Percentiles rank a stretch among this genome's conserved stretches.
Evolutionary conservation across 2,113 vertebrate species (phyloP).

Genomic region (Gracilinanus agilis): DNA sequence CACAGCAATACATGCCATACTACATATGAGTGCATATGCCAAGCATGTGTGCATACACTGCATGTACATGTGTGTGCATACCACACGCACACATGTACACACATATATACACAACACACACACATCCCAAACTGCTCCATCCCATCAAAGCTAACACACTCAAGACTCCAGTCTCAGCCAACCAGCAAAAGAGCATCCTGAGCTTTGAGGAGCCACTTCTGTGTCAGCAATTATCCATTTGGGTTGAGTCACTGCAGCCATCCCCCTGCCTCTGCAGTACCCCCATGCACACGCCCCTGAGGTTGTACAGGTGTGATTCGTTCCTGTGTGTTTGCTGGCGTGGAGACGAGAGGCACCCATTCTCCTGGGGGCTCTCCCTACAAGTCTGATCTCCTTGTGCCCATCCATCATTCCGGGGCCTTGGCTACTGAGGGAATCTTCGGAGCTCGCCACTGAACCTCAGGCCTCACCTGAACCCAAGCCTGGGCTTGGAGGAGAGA

Average conservation of each 20-base stretch:
- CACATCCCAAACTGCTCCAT: conserved; percentile 46
- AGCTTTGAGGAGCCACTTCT: conserved; percentile 60
- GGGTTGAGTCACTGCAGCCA: not conserved
- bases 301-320: no score
- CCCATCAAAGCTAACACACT: conserved; percentile 77
- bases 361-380: not conserved
- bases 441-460: conserved; percentile 35
- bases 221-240: conserved; percentile 7
- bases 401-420: not conserved
- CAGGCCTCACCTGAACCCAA: not conserved
- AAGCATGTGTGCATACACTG: no score
- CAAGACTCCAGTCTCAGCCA: conserved; percentile 77
- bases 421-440: conserved; percentile 28
- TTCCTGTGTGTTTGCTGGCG: not conserved
- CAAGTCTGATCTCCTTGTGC: not conserved
- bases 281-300: no score
- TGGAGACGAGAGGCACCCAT: not conserved
- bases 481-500: no score
- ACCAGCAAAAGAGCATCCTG: conserved; percentile 68
- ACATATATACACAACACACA: no score
- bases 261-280: not conserved
- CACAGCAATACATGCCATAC: no score
- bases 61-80: no score
- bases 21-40: no score
- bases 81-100: no score